Evolutionary conservation across 2,113 vertebrate genomes (phyloP).

Genomic region (Octodon degus): DNA sequence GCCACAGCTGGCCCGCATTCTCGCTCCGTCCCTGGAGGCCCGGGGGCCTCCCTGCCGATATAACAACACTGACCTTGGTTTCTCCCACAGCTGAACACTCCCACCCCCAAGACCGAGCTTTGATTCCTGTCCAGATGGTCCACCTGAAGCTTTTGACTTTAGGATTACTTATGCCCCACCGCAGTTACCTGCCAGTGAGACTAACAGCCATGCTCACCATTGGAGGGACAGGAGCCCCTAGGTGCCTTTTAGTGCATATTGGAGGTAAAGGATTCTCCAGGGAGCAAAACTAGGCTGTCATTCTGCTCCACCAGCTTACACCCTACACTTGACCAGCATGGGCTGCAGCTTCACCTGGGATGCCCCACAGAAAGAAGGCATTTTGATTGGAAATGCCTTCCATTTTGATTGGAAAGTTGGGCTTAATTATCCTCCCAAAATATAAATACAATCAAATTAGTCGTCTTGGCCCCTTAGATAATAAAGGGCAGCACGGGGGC

Average conservation of each 20-base stretch:
- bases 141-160: not conserved
- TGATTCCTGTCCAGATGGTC: not conserved
- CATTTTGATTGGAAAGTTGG: not conserved
- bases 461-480: not conserved
- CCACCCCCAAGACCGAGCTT: not conserved
- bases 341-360: not conserved
- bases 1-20: not conserved
- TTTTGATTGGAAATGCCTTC: not conserved
- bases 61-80: not conserved
- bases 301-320: not conserved
- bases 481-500: not conserved
- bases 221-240: not conserved
- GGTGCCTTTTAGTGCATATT: fast-evolving
- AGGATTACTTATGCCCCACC: not conserved
- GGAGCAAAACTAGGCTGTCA: not conserved
- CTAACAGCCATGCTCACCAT: not conserved
- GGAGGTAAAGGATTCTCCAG: not conserved
- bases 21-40: fast-evolving
- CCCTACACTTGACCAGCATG: not conserved
- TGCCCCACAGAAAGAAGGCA: not conserved
- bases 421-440: not conserved
- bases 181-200: not conserved
- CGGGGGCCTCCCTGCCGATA: not conserved
- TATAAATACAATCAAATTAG: not conserved
- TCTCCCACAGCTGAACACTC: not conserved